A percentile compares a stretch with the other conserved stretches of the same genome.
These are phyloP conservation scores for Cantharis lateralis DNA, from an alignment of 2,888 invertebrate genomes.

Conservation along the genomic window DNA sequence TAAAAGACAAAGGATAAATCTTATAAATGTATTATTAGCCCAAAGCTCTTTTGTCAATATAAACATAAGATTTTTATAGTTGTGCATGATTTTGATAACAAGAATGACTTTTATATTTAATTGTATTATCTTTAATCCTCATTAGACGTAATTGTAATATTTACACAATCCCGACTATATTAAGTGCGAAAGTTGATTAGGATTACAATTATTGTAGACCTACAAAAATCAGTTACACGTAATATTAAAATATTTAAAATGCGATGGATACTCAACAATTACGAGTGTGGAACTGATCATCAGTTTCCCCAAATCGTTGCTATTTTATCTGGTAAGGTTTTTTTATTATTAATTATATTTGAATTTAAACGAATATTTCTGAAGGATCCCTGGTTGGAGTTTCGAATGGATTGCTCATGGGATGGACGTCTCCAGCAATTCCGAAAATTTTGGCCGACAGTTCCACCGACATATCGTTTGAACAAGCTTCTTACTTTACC, in stretches of 20 bases:
- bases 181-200: not conserved
- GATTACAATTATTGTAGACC: not conserved
- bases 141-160: not conserved
- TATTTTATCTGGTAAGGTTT: slow-evolving; percentile 2
- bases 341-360: not conserved
- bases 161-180: not conserved
- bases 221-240: not conserved
- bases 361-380: slow-evolving; percentile 26
- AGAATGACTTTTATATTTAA: not conserved
- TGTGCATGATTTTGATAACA: too few relatives aligned
- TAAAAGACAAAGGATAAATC: too few relatives aligned
- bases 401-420: slow-evolving; percentile 53
- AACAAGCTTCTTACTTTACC: slow-evolving; percentile 66
- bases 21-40: too few relatives aligned
- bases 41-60: too few relatives aligned
- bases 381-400: slow-evolving; percentile 49
- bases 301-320: slow-evolving; percentile 11
- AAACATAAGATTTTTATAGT: too few relatives aligned
- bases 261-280: not conserved
- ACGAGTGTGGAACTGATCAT: not conserved
- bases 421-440: slow-evolving; percentile 67
- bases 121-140: not conserved
- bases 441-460: slow-evolving; percentile 56
- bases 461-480: slow-evolving; percentile 56
- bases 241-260: not conserved